Conservation (phyloP, 2,797 vertebrate genomes). For the Leptodactylus fallax region DNA sequence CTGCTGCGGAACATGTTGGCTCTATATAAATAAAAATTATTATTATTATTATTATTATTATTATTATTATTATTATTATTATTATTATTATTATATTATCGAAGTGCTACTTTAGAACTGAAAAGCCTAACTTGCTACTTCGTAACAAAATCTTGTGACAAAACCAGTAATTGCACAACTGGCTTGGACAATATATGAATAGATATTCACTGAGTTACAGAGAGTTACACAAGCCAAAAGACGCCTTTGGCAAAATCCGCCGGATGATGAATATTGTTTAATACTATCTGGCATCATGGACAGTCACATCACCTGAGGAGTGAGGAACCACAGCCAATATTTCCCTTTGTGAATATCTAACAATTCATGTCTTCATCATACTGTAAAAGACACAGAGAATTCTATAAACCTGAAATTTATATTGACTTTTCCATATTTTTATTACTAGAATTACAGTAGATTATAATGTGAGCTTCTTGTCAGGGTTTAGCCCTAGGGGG, state of each 20-base stretch:
- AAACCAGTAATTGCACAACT: background rate
- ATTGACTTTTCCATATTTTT: background rate
- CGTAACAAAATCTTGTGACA: no score
- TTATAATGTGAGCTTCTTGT: no score
- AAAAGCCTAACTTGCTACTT: no score
- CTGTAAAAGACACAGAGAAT: background rate
- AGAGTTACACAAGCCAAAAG: background rate
- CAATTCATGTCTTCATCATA: background rate
- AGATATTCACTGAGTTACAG: background rate
- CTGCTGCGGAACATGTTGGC: no score
- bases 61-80: no score
- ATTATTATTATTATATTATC: no score
- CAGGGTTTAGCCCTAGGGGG: no score
- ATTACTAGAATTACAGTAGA: background rate
- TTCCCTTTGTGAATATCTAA: background rate
- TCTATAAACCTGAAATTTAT: background rate
- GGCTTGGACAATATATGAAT: background rate
- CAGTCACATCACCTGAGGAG: background rate
- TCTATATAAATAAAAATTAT: no score
- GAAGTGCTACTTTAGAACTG: no score
- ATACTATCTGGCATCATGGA: background rate
- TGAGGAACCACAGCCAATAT: background rate
- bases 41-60: no score
- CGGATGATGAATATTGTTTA: conserved; percentile 17
- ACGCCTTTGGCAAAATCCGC: conserved; percentile 1